Evolutionary conservation across 2,797 vertebrate genomes (phyloP).

Genomic region (Spinus pinus): DNA sequence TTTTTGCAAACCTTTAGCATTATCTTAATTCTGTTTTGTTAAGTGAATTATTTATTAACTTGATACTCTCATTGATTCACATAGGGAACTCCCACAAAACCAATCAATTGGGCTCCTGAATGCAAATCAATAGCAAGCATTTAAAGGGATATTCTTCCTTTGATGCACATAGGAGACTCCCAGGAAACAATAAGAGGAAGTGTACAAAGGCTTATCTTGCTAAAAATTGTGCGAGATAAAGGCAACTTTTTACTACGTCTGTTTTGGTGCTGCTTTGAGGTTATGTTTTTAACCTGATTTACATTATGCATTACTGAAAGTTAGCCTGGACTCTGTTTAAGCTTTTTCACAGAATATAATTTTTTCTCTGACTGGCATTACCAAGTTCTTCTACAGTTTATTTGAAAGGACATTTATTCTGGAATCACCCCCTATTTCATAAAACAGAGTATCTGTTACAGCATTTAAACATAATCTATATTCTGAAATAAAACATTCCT

Average conservation of each 20-base stretch:
- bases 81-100: not conserved
- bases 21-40: conserved; percentile 65
- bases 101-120: conserved; percentile 10
- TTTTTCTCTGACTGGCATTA: not conserved
- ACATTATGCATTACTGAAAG: not conserved
- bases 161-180: not conserved
- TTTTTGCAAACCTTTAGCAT: conserved; percentile 57
- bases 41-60: conserved; percentile 63
- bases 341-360: not conserved
- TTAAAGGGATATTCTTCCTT: conserved; percentile 20
- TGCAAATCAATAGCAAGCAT: conserved; percentile 30
- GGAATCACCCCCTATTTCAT: not conserved
- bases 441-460: not conserved
- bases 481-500: not conserved
- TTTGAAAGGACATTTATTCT: not conserved
- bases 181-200: not conserved
- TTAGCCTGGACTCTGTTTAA: not conserved
- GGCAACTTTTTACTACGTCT: not conserved
- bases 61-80: conserved; percentile 29
- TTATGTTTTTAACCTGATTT: not conserved
- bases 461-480: not conserved
- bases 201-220: not conserved
- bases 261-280: not conserved
- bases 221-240: not conserved
- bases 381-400: not conserved